phyloP scores from a whole-genome alignment of 1,140 invertebrate genomes.

The Macrobrachium nipponense region DNA sequence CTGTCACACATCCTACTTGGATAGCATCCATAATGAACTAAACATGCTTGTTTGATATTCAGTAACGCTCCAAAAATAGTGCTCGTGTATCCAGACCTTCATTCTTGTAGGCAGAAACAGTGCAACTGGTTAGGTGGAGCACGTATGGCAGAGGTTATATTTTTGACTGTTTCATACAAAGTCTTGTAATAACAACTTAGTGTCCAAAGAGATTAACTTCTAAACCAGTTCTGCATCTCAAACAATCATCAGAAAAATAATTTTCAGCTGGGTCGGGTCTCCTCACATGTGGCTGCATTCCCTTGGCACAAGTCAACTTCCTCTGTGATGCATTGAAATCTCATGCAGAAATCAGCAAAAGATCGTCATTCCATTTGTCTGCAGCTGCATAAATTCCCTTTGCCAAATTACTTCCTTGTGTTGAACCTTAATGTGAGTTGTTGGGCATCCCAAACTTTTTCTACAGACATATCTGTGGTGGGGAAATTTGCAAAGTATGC shows the following conservation, averaged over 20 bases:
- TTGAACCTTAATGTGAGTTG: constrained; percentile 9
- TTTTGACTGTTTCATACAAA: constrained; percentile 13
- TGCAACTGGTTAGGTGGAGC: constrained; percentile 15
- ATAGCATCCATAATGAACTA: too few species aligned
- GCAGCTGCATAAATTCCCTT: background rate
- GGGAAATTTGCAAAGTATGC: constrained; percentile 25
- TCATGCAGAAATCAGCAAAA: constrained; percentile 9
- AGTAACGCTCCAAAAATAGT: too few species aligned
- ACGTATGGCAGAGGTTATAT: background rate
- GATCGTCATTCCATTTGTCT: constrained; percentile 13
- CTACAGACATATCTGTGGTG: constrained; percentile 8
- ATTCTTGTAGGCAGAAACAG: background rate
- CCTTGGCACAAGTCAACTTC: constrained; percentile 26
- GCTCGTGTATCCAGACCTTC: too few species aligned
- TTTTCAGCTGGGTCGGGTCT: constrained; percentile 19
- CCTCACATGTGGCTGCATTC: background rate
- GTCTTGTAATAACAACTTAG: background rate
- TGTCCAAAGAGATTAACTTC: background rate
- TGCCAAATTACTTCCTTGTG: constrained; percentile 8
- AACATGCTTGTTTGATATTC: too few species aligned
- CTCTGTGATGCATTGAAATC: constrained; percentile 7
- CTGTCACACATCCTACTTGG: too few species aligned
- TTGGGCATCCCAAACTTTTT: constrained; percentile 10
- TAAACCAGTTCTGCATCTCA: too few species aligned
- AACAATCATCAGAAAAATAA: too few species aligned